A percentile compares a stretch with the other conserved stretches of the same genome.
Conservation (phyloP, 2,113 vertebrate genomes). For the Andinoacara biseriatus region DNA sequence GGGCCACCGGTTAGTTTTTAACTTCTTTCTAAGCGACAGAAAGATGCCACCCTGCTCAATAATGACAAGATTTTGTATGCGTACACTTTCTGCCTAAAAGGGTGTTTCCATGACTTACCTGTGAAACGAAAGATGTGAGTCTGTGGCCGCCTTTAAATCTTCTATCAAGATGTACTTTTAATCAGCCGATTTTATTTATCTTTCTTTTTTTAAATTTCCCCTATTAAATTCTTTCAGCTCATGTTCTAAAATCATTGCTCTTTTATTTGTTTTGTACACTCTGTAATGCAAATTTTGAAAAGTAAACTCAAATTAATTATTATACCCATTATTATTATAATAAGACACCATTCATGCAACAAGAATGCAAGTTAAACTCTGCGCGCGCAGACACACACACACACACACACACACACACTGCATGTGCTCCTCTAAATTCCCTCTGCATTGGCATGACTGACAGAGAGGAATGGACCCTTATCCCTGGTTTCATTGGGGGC, state of each 20-base stretch:
- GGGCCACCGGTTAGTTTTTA: constrained; percentile 28
- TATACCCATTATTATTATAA: background rate
- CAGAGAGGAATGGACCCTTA: constrained; percentile 29
- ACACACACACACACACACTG: background rate
- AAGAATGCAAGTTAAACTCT: constrained; percentile 34
- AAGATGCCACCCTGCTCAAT: background rate
- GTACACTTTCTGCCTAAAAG: background rate
- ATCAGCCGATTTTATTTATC: background rate
- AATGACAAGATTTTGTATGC: background rate
- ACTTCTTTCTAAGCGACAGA: background rate
- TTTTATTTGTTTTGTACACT: background rate
- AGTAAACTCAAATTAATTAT: background rate
- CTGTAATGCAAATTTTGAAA: background rate
- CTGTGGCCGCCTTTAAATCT: background rate
- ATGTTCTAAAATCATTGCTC: background rate
- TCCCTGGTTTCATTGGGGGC: constrained; percentile 29
- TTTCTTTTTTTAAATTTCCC: background rate
- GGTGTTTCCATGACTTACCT: background rate
- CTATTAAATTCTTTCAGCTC: background rate
- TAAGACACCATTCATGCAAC: background rate
- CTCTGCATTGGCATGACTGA: constrained; percentile 26
- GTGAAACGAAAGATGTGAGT: background rate
- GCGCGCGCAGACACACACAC: background rate
- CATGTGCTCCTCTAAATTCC: constrained; percentile 6
- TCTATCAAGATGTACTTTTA: background rate